phyloP scores from a whole-genome alignment of 2,888 invertebrate genomes.

The Platycnemis pennipes region DNA sequence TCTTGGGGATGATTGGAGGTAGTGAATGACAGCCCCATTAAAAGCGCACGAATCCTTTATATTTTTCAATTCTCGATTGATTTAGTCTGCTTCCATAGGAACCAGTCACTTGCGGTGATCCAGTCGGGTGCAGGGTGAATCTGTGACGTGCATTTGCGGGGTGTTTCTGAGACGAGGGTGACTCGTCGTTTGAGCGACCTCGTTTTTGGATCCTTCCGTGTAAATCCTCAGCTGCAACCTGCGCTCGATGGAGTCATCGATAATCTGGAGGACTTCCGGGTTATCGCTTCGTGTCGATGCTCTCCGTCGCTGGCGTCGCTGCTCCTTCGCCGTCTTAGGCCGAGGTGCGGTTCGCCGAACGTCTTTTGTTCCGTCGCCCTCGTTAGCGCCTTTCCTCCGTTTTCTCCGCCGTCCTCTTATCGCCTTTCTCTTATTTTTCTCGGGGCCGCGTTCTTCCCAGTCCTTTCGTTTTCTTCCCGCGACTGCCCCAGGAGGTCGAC shows the following conservation, averaged over 20 bases:
- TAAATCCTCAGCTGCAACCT: neutral
- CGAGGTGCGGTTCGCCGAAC: neutral
- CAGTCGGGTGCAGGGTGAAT: too few species aligned
- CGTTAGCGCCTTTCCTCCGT: neutral
- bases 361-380: neutral
- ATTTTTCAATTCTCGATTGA: too few species aligned
- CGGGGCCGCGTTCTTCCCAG: neutral
- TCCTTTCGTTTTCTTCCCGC: neutral
- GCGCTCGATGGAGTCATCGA: too few species aligned
- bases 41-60: too few species aligned
- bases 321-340: neutral
- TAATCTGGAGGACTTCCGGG: neutral
- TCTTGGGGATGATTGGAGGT: too few species aligned
- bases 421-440: neutral
- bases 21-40: too few species aligned
- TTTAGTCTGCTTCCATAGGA: too few species aligned
- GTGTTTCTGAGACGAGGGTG: too few species aligned
- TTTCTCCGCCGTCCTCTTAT: neutral
- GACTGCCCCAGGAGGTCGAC: neutral
- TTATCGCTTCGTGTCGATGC: neutral
- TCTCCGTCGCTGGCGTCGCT: neutral
- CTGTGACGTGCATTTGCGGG: too few species aligned
- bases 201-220: too few species aligned
- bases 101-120: too few species aligned
- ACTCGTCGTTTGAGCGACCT: too few species aligned